Base-by-base conservation (phyloP, 2,113 vertebrate species). In the Tragulus kanchil region DNA sequence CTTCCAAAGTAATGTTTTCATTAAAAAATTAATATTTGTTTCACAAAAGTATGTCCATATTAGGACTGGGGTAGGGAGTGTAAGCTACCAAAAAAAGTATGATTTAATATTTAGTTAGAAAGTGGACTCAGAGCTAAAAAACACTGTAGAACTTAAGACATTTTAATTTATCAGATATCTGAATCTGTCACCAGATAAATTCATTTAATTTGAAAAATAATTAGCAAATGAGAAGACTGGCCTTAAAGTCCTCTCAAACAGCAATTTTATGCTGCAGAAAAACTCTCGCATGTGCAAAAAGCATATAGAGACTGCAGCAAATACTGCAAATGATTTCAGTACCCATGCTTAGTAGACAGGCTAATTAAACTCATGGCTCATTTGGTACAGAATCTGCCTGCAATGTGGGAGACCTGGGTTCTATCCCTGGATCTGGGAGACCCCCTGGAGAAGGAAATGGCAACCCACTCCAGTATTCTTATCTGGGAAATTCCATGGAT, bases 121-220 rank as follows among this genome's bases (percentile, higher is more conserved):
- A 64, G 17, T 13, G 73, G 36, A 69, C 31, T 87, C 48, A 86
- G 81, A 58, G 36, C 54, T 64, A 48, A 78, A 84, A 50, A 91
- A 56, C 42, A 83, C 5, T 17, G 8, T 54, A 26, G 28, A 84
- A 84, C 28, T 19, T 77, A 9, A 31, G 87, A 82, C 16, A 93
- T 36, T 62, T 85, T 61, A 96, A 85, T 36, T 42, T 83, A 78
- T 71, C 45, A 23, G 7, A 0, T 54, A 78, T 45, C 31, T 79
- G 36, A 59, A 61, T 64, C 17, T 92, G 28, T 93, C 65, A 90
- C 61, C 86, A 69, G 65, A 96, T 67, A 36, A 86, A 23, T 9
- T 77, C 25, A 50, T 69, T 87, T 93, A 85, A 95, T 54, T 90
- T 75, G 42, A 65, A 86, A 87, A 93, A 71, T n/a, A 61, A 86